Evolutionary conservation across 1,140 invertebrate species (phyloP), one percentile per base, ranked within the genome.

Genomic region (Dermatophagoides farinae): DNA sequence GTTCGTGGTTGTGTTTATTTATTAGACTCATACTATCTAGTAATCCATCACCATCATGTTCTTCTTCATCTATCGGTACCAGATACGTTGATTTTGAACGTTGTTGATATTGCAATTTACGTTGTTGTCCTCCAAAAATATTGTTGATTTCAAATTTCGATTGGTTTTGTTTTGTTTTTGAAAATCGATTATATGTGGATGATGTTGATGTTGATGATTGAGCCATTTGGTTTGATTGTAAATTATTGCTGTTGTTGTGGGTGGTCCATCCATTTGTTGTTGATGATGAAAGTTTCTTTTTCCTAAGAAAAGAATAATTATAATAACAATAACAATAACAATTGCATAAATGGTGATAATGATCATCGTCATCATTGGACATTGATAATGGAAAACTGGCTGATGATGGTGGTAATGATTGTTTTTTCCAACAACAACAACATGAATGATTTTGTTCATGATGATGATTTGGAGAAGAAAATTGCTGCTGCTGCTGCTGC

Each of bases 141-240:
- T 25, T 18, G 53, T 25, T 18, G 53, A 5, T 20, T 44, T 55
- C 53, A 23, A 55, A 5, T 55, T 55, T 14, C 1, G 31, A 31
- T 31, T 31, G 31, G 2, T 31, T 31, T 55, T 14, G 38, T 4
- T 12, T 23, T 55, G 53, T 38, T 12, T n/a, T 40, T 38, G 38
- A 31, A 39, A 20, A 12, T 23, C 53, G 53, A 55, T 47, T 4
- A 4, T 2, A 18, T 47, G 46, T 9, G 5, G 53, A 31, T 6
- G 53, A 55, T 55, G 53, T 4, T 55, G 46, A 18, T 47, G 53
- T 38, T 55, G 14, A 38, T 12, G 14, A 55, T 55, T 55, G 53
- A 55, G 31, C 25, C 14, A 4, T 55, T n/a, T 47, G n/a, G 9
- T 4, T 31, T 31, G 31, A 31, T 47, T 47, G 46, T 23, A 23